Percentiles rank a stretch among this genome's conserved stretches.
phyloP scores from a whole-genome alignment of 2,113 vertebrate species.

The Nothobranchius furzeri region DNA sequence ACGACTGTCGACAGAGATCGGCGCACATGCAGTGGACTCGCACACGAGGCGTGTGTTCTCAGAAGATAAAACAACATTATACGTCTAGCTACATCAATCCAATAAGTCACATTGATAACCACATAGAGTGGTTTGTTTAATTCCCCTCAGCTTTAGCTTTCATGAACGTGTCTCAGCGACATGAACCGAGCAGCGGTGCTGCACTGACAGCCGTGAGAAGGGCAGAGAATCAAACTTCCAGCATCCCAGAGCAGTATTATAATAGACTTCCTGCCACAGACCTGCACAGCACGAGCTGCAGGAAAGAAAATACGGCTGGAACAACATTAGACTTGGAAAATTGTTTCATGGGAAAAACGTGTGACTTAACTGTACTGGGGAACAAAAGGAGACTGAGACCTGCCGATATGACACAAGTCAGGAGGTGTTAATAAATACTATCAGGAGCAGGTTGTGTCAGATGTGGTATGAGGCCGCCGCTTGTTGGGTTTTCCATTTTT shows the following conservation, averaged over 20 bases:
- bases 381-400: neutral
- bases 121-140: slow-evolving; percentile 36
- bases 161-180: slow-evolving; percentile 27
- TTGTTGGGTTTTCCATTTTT: slow-evolving; percentile 17
- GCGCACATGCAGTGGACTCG: slow-evolving; percentile 1
- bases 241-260: slow-evolving; percentile 24
- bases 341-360: slow-evolving; percentile 17
- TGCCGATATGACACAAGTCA: slow-evolving; percentile 24
- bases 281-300: slow-evolving; percentile 28
- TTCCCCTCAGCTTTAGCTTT: slow-evolving; percentile 40
- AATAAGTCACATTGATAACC: slow-evolving; percentile 24
- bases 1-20: slow-evolving; percentile 18
- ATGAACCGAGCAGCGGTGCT: slow-evolving; percentile 20
- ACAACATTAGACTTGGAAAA: slow-evolving; percentile 22
- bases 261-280: slow-evolving; percentile 15
- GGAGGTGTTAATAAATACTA: slow-evolving; percentile 12
- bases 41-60: slow-evolving; percentile 19
- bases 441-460: slow-evolving; percentile 24
- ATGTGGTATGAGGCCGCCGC: slow-evolving; percentile 31
- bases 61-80: slow-evolving; percentile 18
- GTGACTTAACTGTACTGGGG: slow-evolving; percentile 22
- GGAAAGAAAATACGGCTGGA: slow-evolving; percentile 25
- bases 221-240: slow-evolving; percentile 19
- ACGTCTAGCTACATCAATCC: slow-evolving; percentile 27
- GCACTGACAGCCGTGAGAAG: slow-evolving; percentile 21